Evolutionary conservation across 37 sponge, comb jelly and placozoan species (phyloP).

Genomic region (Chondrilla cf. caribensis): DNA sequence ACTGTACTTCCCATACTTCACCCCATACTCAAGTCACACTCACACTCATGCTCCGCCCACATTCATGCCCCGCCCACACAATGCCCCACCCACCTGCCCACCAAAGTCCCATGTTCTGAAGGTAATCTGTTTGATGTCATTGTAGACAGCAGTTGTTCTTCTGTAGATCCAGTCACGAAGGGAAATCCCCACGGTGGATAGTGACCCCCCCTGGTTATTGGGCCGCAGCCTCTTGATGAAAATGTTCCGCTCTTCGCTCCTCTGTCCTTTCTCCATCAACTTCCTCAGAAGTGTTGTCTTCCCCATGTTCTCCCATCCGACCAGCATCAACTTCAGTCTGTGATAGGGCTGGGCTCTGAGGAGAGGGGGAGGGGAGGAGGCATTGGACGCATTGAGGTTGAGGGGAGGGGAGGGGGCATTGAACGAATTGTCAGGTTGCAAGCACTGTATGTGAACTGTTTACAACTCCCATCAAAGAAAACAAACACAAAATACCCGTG

Average conservation of each 20-base stretch:
- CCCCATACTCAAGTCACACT: background rate
- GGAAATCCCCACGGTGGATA: slow-evolving; percentile 64
- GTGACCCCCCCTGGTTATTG: slow-evolving; percentile 49
- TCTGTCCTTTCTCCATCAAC: slow-evolving; percentile 60
- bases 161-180: slow-evolving; percentile 83
- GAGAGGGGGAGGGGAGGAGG: background rate
- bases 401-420: no score
- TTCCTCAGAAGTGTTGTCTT: slow-evolving; percentile 76
- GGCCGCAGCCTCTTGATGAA: slow-evolving; percentile 37
- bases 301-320: slow-evolving; percentile 68
- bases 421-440: no score
- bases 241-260: background rate
- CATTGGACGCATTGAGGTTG: no score
- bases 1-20: background rate
- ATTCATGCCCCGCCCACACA: background rate
- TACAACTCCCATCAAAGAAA: no score
- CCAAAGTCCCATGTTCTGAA: slow-evolving; percentile 95
- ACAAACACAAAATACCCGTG: no score
- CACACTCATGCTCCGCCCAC: background rate
- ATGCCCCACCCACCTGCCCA: slow-evolving; percentile 64
- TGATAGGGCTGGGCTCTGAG: slow-evolving; percentile 84
- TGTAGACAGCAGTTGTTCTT: slow-evolving; percentile 27
- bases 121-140: slow-evolving; percentile 65
- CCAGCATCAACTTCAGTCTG: slow-evolving; percentile 88
- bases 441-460: no score